These are phyloP conservation scores for Tethya wilhelma DNA, from an alignment of 37 sponge, comb jelly and placozoan species.

Conservation along the genomic window DNA sequence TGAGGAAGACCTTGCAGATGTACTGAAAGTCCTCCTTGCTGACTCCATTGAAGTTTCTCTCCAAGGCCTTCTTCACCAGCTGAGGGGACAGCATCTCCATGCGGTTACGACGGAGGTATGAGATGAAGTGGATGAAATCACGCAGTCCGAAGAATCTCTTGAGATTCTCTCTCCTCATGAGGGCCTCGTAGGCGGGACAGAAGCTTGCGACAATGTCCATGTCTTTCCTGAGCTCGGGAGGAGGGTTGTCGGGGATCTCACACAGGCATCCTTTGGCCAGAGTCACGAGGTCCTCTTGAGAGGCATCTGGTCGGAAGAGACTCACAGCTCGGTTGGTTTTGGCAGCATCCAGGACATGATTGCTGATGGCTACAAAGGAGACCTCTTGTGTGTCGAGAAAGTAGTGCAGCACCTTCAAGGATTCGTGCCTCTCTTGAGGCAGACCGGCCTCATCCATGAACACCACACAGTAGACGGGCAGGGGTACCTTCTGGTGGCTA, in stretches of 20 bases:
- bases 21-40: slow-evolving; percentile 47
- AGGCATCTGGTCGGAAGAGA: slow-evolving; percentile 75
- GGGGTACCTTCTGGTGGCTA: slow-evolving; percentile 33
- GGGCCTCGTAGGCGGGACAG: slow-evolving; percentile 41
- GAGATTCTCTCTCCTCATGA: slow-evolving; percentile 28
- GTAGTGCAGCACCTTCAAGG: slow-evolving; percentile 93
- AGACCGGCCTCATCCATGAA: slow-evolving; percentile 98
- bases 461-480: slow-evolving; percentile 81
- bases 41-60: slow-evolving; percentile 93
- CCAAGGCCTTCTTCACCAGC: slow-evolving; percentile 81
- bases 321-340: slow-evolving; percentile 92
- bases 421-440: slow-evolving; percentile 88
- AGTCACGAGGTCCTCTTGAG: slow-evolving; percentile 65
- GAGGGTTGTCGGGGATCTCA: slow-evolving; percentile 46
- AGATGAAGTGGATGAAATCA: slow-evolving; percentile 84
- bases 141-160: slow-evolving; percentile 71
- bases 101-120: slow-evolving; percentile 63
- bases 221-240: slow-evolving; percentile 59
- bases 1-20: slow-evolving; percentile 64
- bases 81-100: slow-evolving; percentile 43
- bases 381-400: slow-evolving; percentile 87
- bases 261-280: slow-evolving; percentile 76
- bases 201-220: slow-evolving; percentile 48
- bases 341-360: slow-evolving; percentile 93
- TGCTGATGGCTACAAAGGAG: slow-evolving; percentile 93